Evolutionary conservation across 2,888 invertebrate species (phyloP).

Genomic region (Hemithea aestivaria): DNA sequence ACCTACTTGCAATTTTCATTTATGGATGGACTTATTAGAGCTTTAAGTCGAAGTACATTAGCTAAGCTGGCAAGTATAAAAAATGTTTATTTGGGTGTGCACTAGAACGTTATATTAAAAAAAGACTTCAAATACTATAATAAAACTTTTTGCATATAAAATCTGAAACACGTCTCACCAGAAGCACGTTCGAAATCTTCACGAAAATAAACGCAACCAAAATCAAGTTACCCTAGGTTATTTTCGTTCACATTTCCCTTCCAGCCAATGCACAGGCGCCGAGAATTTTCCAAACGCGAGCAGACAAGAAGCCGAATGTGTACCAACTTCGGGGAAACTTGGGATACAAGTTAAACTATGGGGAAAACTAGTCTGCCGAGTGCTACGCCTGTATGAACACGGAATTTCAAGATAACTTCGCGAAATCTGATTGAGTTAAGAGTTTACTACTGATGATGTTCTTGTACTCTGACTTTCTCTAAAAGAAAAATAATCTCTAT

Average conservation of each 20-base stretch:
- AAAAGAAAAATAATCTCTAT: no score
- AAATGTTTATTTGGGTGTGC: no score
- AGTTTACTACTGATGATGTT: not conserved
- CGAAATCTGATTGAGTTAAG: conserved; percentile 9
- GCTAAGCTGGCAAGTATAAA: no score
- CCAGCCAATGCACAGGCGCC: conserved; percentile 11
- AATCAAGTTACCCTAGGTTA: conserved; percentile 6
- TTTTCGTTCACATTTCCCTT: conserved; percentile 2
- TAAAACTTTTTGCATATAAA: no score
- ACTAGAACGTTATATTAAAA: no score
- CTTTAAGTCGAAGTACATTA: no score
- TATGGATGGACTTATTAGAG: no score
- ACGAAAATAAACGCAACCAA: conserved; percentile 11
- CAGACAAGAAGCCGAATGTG: conserved; percentile 17
- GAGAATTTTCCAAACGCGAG: conserved; percentile 23
- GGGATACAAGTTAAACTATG: conserved; percentile 19
- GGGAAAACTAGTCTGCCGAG: conserved; percentile 12
- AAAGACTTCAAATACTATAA: no score
- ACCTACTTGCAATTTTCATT: no score
- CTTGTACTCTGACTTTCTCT: no score
- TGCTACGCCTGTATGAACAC: conserved; percentile 9
- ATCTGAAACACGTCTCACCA: no score
- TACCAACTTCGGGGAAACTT: conserved; percentile 19
- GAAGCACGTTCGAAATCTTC: no score
- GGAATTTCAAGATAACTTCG: conserved; percentile 11